phyloP scores from a whole-genome alignment of 2,888 invertebrate genomes.

The Leucoptera coffeella region DNA sequence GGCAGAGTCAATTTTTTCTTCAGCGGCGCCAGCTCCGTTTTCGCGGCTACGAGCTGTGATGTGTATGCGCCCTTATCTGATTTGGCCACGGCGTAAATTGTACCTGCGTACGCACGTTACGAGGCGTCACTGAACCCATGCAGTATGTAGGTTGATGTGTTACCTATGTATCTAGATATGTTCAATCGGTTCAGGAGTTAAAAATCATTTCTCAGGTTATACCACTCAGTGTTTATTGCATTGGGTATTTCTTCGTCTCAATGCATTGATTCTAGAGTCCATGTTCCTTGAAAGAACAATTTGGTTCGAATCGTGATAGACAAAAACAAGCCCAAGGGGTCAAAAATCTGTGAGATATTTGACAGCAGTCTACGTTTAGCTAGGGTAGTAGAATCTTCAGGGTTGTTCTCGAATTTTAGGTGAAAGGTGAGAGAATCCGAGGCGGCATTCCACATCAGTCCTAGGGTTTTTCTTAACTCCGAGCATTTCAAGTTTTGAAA shows the following conservation, averaged over 20 bases:
- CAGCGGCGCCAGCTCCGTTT: neutral
- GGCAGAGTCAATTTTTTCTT: neutral
- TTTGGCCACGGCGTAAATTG: neutral
- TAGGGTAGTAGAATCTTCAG: neutral
- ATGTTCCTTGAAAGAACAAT: too few species aligned
- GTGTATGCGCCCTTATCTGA: neutral
- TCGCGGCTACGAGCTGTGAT: neutral
- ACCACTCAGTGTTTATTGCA: too few species aligned
- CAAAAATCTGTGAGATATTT: too few species aligned
- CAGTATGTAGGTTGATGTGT: too few species aligned
- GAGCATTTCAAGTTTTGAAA: slow-evolving; percentile 1
- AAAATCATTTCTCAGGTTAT: too few species aligned
- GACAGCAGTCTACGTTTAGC: slow-evolving; percentile 7
- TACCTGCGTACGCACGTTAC: neutral
- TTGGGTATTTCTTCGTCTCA: too few species aligned
- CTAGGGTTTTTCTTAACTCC: slow-evolving; percentile 1
- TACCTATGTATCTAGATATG: too few species aligned
- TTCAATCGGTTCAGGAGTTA: too few species aligned
- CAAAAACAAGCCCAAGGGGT: too few species aligned
- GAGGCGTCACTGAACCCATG: too few species aligned
- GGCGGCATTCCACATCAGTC: neutral
- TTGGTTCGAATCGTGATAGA: too few species aligned
- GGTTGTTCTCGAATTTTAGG: slow-evolving; percentile 1
- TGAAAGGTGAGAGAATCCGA: slow-evolving; percentile 5
- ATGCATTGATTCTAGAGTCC: too few species aligned